A percentile compares a stretch with the other conserved stretches of the same genome.
Evolutionary conservation across 1,140 invertebrate genomes (phyloP).

Genomic region (Drosophila kikkawai): DNA sequence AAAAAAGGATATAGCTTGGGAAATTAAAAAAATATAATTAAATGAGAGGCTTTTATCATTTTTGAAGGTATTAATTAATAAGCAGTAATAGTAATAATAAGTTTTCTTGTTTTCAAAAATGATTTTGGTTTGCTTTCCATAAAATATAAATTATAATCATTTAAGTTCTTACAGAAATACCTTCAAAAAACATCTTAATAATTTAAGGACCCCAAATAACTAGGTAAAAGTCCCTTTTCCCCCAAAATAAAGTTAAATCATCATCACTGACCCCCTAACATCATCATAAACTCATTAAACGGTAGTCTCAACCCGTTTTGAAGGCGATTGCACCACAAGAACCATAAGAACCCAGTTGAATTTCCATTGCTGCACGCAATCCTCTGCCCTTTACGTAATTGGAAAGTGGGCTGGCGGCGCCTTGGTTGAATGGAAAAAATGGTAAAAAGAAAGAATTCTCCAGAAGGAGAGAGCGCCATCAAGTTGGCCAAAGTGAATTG

Average conservation of each 20-base stretch:
- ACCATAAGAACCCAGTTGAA: constrained; percentile 10
- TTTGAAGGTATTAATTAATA: too few species aligned
- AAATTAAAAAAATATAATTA: background rate
- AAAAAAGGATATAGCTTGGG: background rate
- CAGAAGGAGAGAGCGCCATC: constrained; percentile 13
- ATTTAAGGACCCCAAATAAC: background rate
- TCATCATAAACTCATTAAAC: constrained; percentile 65
- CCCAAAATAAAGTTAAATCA: background rate
- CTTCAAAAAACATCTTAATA: too few species aligned
- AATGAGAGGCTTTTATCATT: background rate
- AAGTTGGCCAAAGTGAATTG: constrained; percentile 60
- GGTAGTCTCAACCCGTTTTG: constrained; percentile 35
- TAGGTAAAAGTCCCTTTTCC: background rate
- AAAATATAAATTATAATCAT: background rate
- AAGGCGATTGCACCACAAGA: constrained; percentile 21
- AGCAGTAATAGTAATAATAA: too few species aligned
- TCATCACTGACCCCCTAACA: constrained; percentile 2
- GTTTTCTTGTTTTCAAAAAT: background rate
- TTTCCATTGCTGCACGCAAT: constrained; percentile 74
- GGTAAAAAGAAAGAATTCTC: constrained; percentile 13
- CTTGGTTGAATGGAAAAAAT: background rate
- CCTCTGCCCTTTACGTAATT: constrained; percentile 66
- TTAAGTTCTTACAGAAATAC: too few species aligned
- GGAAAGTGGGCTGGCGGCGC: constrained; percentile 61
- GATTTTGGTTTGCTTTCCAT: background rate